Base-by-base conservation (phyloP, 2,113 vertebrate species). In the Actenoides lindsayi region DNA sequence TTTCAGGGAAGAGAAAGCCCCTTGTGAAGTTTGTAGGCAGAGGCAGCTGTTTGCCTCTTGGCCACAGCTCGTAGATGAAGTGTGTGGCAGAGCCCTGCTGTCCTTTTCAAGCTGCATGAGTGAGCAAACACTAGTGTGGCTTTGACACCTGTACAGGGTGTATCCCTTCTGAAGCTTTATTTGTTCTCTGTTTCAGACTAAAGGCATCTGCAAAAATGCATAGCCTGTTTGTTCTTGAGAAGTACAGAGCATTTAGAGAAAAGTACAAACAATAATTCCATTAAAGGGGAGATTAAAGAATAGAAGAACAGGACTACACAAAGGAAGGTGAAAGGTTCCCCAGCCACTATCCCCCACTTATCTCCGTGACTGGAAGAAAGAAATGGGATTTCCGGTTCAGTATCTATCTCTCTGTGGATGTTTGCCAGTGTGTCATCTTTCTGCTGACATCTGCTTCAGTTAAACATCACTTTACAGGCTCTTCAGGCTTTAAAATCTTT, bases 121-220 rank as follows among this genome's bases (percentile, higher is more conserved):
- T 20, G 65, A 79, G 24, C 59, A 53, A 89, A 60, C 1, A 14
- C 21, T 64, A 23, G n/a, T 1, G 9, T 57, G 77, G 33, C 65
- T 90, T 94, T 94, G 87, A 85, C 85, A 96, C 85, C 78, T 92
- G 31, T 42, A 67, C 84, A 79, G n/a, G 11, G 27, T 48, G 4
- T 73, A 62, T 42, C 37, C n/a, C 25, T 93, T 80, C 54, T 73
- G 50, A 27, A 81, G 37, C 30, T 81, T 70, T 35, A 8, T 77
- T 79, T 75, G 10, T 57, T 78, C 70, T 60, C n/a, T 5, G 2
- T 51, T 87, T 84, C 53, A 59, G 77, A 67, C 23, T 44, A 20
- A 1, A 76, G 37, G 3, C 57, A 62, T 79, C 62, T 89, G 57
- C 33, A 87, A 56, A 92, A 94, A 68, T 16, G 25, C 53, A 11